Conservation (phyloP, 2,888 invertebrate species). For the Euphydryas editha region DNA sequence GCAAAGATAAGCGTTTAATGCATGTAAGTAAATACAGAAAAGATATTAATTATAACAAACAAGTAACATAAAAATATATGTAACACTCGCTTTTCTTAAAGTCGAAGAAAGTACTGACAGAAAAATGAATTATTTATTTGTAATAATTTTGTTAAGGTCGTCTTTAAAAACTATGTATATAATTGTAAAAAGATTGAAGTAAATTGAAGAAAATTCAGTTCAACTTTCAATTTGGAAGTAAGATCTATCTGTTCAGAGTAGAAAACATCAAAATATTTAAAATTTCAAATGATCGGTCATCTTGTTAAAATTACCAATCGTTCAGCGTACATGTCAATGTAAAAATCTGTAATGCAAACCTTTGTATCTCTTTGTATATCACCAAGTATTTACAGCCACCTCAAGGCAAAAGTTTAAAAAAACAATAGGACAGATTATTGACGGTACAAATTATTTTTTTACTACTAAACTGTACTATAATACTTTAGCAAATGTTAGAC, state of each 20-base stretch:
- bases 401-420: too few species aligned
- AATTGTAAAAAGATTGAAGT: background rate
- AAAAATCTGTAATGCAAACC: too few species aligned
- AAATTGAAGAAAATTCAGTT: too few species aligned
- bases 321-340: background rate
- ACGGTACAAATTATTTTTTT: too few species aligned
- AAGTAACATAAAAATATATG: background rate
- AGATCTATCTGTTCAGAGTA: too few species aligned
- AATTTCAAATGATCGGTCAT: background rate
- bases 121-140: background rate
- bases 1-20: conserved; percentile 45
- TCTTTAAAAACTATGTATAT: background rate
- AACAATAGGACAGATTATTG: too few species aligned
- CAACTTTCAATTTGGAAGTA: too few species aligned
- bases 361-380: too few species aligned
- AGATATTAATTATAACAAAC: background rate
- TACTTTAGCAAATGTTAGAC: too few species aligned
- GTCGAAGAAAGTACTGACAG: background rate
- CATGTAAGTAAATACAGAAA: conserved; percentile 51
- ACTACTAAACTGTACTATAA: too few species aligned
- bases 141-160: background rate
- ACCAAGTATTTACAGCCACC: too few species aligned
- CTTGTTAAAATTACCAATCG: background rate
- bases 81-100: background rate
- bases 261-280: too few species aligned